phyloP scores from a whole-genome alignment of 2,113 vertebrate species.

The Illadopsis cleaveri region DNA sequence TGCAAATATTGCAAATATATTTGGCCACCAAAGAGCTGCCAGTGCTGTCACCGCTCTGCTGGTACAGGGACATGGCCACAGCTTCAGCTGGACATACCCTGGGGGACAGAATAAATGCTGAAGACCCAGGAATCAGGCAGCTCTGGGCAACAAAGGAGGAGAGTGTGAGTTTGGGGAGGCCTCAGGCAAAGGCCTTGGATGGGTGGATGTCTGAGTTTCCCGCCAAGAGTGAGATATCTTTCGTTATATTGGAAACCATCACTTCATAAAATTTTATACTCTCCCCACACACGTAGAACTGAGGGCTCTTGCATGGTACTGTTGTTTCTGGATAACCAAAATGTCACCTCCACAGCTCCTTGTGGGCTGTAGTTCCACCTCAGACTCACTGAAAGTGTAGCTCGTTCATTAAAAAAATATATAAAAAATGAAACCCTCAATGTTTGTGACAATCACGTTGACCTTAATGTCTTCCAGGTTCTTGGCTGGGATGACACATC shows the following conservation, averaged over 20 bases:
- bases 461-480: slow-evolving; percentile 55
- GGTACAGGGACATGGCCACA: neutral
- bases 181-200: slow-evolving; percentile 9
- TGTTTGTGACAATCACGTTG: slow-evolving; percentile 37
- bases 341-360: neutral
- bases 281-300: slow-evolving; percentile 1
- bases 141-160: neutral
- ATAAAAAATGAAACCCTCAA: neutral
- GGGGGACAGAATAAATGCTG: neutral
- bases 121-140: neutral
- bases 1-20: neutral
- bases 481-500: slow-evolving; percentile 5
- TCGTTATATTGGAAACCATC: slow-evolving; percentile 46
- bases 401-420: neutral
- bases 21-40: neutral
- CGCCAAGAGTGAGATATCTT: slow-evolving; percentile 38
- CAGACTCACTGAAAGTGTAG: neutral
- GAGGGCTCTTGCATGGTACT: neutral
- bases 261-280: slow-evolving; percentile 34
- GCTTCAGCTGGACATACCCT: neutral
- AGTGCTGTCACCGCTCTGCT: neutral
- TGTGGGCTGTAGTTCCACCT: neutral
- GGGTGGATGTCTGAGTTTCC: neutral
- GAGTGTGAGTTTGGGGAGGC: neutral
- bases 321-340: slow-evolving; percentile 47